Percentiles rank a stretch among this genome's conserved stretches.
These are phyloP conservation scores for Leptopilina clavipes DNA, from an alignment of 1,140 invertebrate species.

Conservation along the genomic window DNA sequence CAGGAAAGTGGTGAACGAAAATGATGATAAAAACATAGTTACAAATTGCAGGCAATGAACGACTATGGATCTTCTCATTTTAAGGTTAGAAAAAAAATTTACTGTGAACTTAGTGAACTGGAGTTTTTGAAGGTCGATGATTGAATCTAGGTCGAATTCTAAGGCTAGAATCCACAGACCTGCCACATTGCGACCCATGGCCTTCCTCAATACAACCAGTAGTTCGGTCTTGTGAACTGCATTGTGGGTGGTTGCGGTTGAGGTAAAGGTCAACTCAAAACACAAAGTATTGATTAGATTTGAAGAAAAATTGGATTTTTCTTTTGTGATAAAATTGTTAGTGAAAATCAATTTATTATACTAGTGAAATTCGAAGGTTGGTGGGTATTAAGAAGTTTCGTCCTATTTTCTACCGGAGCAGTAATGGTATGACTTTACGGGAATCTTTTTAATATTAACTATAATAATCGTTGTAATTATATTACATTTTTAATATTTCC, in stretches of 20 bases:
- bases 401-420: too few species aligned
- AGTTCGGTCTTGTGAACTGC: background rate
- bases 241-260: slow-evolving; percentile 53
- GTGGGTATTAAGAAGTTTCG: too few species aligned
- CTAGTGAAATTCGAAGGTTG: too few species aligned
- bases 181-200: slow-evolving; percentile 42
- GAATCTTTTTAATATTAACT: too few species aligned
- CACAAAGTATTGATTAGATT: background rate
- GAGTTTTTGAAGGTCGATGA: slow-evolving; percentile 48
- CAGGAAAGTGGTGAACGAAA: background rate
- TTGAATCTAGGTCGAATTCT: slow-evolving; percentile 58
- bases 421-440: too few species aligned
- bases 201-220: slow-evolving; percentile 26
- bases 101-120: background rate
- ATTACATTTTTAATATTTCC: too few species aligned
- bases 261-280: slow-evolving; percentile 63
- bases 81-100: background rate
- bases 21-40: background rate
- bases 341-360: too few species aligned
- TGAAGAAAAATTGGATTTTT: background rate
- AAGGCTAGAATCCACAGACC: slow-evolving; percentile 55
- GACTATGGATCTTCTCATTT: background rate
- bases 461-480: too few species aligned
- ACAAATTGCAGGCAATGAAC: background rate
- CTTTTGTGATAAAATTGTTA: background rate